These are phyloP conservation scores for Eulacestoma nigropectus DNA, from an alignment of 2,113 vertebrate genomes.

Conservation along the genomic window DNA sequence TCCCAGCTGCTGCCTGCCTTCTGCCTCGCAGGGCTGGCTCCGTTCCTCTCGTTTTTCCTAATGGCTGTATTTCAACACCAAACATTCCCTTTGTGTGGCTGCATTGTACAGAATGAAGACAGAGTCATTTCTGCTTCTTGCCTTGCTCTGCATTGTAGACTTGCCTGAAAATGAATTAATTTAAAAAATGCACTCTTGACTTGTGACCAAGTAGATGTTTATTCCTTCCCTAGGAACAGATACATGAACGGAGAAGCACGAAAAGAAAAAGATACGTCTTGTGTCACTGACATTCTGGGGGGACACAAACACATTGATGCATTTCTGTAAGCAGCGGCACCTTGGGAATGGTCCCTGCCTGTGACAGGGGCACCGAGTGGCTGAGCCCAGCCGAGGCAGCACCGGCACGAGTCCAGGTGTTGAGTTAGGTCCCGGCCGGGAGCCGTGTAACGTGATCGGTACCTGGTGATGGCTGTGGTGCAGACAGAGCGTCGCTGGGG, in stretches of 20 bases:
- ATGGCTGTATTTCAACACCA: neutral
- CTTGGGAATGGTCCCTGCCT: neutral
- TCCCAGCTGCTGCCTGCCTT: constrained; percentile 38
- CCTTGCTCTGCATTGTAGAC: rapidly evolving
- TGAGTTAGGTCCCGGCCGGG: neutral
- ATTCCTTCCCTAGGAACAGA: neutral
- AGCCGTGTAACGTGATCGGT: rapidly evolving
- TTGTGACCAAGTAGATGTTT: neutral
- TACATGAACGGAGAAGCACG: neutral
- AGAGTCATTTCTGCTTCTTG: neutral
- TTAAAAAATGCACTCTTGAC: neutral
- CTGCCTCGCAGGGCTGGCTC: neutral
- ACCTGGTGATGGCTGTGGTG: rapidly evolving
- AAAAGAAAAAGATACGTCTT: rapidly evolving
- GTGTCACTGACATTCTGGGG: neutral
- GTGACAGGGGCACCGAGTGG: rapidly evolving
- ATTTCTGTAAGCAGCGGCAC: neutral
- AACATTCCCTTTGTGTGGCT: neutral
- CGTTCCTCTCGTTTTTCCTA: neutral
- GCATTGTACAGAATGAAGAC: neutral
- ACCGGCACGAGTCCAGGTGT: rapidly evolving
- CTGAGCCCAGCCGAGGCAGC: neutral
- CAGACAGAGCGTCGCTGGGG: rapidly evolving
- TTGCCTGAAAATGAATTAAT: neutral
- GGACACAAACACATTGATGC: rapidly evolving